These are phyloP conservation scores for Fragum whitleyi DNA, from an alignment of 2,888 invertebrate genomes.

Conservation along the genomic window DNA sequence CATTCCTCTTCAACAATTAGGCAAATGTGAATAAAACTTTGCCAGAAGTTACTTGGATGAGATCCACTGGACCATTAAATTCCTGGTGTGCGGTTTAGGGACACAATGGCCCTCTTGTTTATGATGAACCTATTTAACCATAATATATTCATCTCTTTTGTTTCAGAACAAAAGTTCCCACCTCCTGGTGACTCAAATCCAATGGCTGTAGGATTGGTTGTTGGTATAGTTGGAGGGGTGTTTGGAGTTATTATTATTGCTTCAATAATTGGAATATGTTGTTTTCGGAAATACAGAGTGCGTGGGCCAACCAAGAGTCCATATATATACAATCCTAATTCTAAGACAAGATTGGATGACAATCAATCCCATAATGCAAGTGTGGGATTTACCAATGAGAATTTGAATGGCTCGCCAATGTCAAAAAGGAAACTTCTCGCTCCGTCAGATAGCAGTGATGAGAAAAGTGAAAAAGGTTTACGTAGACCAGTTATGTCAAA, in stretches of 20 bases:
- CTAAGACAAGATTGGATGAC: slow-evolving; percentile 48
- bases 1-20: no score
- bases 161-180: slow-evolving; percentile 57
- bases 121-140: no score
- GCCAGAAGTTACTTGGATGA: no score
- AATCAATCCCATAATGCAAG: slow-evolving; percentile 29
- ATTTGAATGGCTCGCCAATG: slow-evolving; percentile 52
- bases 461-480: slow-evolving; percentile 17
- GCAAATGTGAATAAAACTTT: no score
- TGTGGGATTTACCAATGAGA: slow-evolving; percentile 62
- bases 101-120: no score
- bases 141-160: no score
- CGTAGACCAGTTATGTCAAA: slow-evolving; percentile 7
- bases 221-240: slow-evolving; percentile 75
- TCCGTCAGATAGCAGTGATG: slow-evolving; percentile 55
- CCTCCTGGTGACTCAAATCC: slow-evolving; percentile 66
- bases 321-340: slow-evolving; percentile 41
- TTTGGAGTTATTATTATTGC: slow-evolving; percentile 71
- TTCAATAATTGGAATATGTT: slow-evolving; percentile 71
- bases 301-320: slow-evolving; percentile 43
- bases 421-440: slow-evolving; percentile 63
- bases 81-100: no score
- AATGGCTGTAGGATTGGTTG: slow-evolving; percentile 70
- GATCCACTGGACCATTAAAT: no score
- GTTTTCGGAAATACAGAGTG: slow-evolving; percentile 66